Conservation (phyloP, 2,797 vertebrate genomes). For the Gallinago stenura region DNA sequence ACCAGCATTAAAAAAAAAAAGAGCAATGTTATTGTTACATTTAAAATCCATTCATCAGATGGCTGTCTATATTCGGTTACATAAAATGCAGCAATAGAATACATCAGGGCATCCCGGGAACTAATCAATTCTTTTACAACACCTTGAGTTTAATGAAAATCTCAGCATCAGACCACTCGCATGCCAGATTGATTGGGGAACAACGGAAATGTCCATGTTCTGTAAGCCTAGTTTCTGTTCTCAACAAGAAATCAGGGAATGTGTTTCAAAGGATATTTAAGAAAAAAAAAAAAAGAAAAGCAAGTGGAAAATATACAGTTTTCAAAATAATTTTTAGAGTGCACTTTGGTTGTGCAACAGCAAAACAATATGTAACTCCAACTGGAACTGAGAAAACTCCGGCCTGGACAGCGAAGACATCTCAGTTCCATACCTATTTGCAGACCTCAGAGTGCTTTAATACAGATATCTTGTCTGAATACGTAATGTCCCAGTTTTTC, state of each 20-base stretch:
- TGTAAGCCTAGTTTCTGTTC: neutral
- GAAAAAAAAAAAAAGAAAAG: neutral
- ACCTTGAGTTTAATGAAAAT: neutral
- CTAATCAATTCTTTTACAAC: neutral
- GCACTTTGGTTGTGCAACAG: neutral
- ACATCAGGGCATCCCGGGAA: neutral
- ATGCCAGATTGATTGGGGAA: neutral
- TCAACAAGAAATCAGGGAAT: neutral
- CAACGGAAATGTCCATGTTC: neutral
- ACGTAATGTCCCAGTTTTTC: neutral
- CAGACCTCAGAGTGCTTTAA: neutral
- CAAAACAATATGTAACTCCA: neutral
- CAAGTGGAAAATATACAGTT: neutral
- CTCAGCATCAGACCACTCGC: neutral
- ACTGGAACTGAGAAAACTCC: neutral
- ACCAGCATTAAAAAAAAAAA: neutral
- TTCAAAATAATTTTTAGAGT: neutral
- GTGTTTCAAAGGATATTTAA: neutral
- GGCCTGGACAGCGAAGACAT: neutral
- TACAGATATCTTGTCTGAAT: neutral
- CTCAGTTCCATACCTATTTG: neutral
- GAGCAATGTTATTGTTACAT: neutral
- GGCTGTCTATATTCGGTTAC: neutral
- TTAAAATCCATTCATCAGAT: neutral
- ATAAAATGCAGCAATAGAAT: neutral